Conservation (phyloP, 1,140 invertebrate genomes). For the Hyposmocoma kahamanoa region DNA sequence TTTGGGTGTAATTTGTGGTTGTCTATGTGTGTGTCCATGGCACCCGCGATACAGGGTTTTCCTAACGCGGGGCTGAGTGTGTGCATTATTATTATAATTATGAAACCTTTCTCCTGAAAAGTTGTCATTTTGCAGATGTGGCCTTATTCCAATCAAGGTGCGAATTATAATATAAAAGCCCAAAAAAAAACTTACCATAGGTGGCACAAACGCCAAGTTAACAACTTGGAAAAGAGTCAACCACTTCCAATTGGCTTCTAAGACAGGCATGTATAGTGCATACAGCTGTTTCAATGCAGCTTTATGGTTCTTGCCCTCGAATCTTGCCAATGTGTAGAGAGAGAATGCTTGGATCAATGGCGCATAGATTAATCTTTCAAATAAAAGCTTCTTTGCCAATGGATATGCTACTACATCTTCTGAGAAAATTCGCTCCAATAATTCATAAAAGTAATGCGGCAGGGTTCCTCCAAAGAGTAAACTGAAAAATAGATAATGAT, state of each 20-base stretch:
- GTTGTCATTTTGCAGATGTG: too few relatives aligned
- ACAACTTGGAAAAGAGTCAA: conserved; percentile 81
- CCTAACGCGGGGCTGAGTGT: too few relatives aligned
- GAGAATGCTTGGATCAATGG: conserved; percentile 81
- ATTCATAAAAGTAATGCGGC: conserved; percentile 82
- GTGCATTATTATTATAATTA: too few relatives aligned
- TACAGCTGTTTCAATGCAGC: conserved; percentile 75
- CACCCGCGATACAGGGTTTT: too few relatives aligned
- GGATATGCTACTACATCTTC: conserved; percentile 72
- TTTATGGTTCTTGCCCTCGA: conserved; percentile 81
- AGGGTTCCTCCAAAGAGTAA: conserved; percentile 81
- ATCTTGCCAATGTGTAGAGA: conserved; percentile 79
- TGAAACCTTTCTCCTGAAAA: too few relatives aligned
- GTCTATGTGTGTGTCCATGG: too few relatives aligned
- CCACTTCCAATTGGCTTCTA: conserved; percentile 82
- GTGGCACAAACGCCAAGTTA: conserved; percentile 81
- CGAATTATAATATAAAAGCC: not conserved
- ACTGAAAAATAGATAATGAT: conserved; percentile 58
- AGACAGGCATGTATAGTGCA: conserved; percentile 76
- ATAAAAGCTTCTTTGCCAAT: conserved; percentile 74
- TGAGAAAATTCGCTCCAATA: conserved; percentile 74
- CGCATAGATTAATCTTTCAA: conserved; percentile 80
- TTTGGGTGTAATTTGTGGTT: too few relatives aligned
- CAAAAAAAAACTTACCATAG: conserved; percentile 75
- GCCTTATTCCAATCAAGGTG: too few relatives aligned